Evolutionary conservation across 1,140 invertebrate genomes (phyloP).

Genomic region (Patella vulgata): DNA sequence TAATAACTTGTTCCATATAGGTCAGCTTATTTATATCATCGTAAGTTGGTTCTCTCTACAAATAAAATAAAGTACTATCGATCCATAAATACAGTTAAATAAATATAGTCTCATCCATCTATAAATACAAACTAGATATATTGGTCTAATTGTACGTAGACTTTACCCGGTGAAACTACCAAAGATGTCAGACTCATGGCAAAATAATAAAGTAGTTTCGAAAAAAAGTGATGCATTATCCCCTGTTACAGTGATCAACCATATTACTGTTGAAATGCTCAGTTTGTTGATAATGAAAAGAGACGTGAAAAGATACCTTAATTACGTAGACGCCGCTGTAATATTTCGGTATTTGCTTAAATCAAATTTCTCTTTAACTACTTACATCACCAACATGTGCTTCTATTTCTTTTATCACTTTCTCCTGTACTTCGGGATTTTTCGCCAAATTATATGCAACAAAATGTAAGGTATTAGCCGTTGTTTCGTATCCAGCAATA

Average conservation of each 20-base stretch:
- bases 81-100: neutral
- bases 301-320: too few species aligned
- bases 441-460: constrained; percentile 71
- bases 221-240: neutral
- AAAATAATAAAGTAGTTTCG: neutral
- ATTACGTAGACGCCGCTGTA: too few species aligned
- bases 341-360: neutral
- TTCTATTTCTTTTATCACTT: constrained; percentile 27
- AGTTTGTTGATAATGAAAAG: too few species aligned
- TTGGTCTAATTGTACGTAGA: too few species aligned
- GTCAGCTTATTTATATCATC: constrained; percentile 7
- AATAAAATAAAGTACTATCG: neutral
- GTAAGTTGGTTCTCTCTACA: constrained; percentile 12
- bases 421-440: constrained; percentile 52
- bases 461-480: constrained; percentile 70
- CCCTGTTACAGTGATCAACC: neutral
- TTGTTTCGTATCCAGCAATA: constrained; percentile 75
- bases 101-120: neutral
- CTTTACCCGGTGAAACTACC: too few species aligned
- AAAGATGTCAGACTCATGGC: neutral
- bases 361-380: too few species aligned
- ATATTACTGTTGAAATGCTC: too few species aligned
- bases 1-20: constrained; percentile 8
- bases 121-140: neutral
- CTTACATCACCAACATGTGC: constrained; percentile 37